Percentiles rank a stretch among this genome's conserved stretches.
These are phyloP conservation scores for Ctenomys sociabilis DNA, from an alignment of 2,113 vertebrate species.

Conservation along the genomic window DNA sequence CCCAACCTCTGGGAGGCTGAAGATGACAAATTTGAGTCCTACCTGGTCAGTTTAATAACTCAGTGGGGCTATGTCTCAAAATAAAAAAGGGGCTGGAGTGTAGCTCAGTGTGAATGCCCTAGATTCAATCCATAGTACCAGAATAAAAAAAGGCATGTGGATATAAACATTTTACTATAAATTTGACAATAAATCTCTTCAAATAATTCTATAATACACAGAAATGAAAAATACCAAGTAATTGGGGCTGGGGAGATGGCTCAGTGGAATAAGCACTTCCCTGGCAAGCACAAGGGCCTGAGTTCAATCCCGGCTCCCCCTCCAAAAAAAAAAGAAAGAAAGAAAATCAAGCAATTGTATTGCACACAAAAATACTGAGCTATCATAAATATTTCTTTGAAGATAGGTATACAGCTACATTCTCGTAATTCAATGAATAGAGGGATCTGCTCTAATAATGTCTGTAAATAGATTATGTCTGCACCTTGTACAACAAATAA, in stretches of 20 bases:
- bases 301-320: too few relatives aligned
- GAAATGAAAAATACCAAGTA: too few relatives aligned
- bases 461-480: too few relatives aligned
- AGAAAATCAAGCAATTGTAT: slow-evolving; percentile 29
- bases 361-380: neutral
- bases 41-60: neutral
- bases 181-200: slow-evolving; percentile 36
- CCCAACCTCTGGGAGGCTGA: neutral
- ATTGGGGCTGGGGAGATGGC: too few relatives aligned
- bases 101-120: neutral
- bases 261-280: too few relatives aligned
- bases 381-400: slow-evolving; percentile 22
- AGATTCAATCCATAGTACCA: neutral
- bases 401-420: too few relatives aligned
- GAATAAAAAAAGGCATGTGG: neutral
- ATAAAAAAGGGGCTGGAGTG: neutral
- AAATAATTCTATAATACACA: neutral
- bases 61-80: neutral
- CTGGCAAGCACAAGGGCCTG: too few relatives aligned
- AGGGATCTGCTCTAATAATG: too few relatives aligned
- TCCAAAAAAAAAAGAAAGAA: too few relatives aligned
- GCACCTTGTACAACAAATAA: too few relatives aligned
- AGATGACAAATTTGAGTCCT: neutral
- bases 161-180: slow-evolving; percentile 27
- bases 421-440: too few relatives aligned